Percentiles rank a stretch among this genome's conserved stretches.
Evolutionary conservation across 2,888 invertebrate species (phyloP).

Genomic region (Rhorus exstirpatorius): DNA sequence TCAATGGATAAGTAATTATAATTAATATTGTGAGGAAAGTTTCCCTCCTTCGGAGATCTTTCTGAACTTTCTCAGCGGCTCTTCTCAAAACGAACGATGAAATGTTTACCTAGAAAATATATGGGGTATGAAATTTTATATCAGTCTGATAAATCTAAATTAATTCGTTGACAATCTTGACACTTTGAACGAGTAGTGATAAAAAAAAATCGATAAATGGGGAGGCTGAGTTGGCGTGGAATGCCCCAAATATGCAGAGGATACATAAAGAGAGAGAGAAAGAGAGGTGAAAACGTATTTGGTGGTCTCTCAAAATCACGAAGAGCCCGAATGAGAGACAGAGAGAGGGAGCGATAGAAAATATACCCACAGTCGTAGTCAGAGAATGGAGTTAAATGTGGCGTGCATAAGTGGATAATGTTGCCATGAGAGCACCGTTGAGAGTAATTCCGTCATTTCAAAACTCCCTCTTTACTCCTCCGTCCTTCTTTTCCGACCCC

Average conservation of each 20-base stretch:
- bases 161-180: no score
- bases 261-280: no score
- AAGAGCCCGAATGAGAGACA: conserved; percentile 16
- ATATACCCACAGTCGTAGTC: conserved; percentile 58
- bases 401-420: conserved; percentile 80
- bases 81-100: no score
- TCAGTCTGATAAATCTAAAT: no score
- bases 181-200: no score
- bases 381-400: conserved; percentile 80
- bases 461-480: conserved; percentile 53
- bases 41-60: no score
- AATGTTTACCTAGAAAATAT: no score
- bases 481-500: conserved; percentile 21
- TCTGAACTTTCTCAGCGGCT: no score
- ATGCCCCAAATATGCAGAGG: conserved; percentile 33
- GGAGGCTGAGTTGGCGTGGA: conserved; percentile 14
- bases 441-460: conserved; percentile 74
- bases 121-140: no score
- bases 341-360: neutral
- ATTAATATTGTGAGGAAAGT: no score
- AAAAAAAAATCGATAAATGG: neutral
- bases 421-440: conserved; percentile 73
- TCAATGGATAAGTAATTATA: no score
- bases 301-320: conserved; percentile 35
- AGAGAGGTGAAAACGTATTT: conserved; percentile 56